These are phyloP conservation scores for Zapus hudsonius DNA, from an alignment of 2,113 vertebrate species.

Conservation along the genomic window DNA sequence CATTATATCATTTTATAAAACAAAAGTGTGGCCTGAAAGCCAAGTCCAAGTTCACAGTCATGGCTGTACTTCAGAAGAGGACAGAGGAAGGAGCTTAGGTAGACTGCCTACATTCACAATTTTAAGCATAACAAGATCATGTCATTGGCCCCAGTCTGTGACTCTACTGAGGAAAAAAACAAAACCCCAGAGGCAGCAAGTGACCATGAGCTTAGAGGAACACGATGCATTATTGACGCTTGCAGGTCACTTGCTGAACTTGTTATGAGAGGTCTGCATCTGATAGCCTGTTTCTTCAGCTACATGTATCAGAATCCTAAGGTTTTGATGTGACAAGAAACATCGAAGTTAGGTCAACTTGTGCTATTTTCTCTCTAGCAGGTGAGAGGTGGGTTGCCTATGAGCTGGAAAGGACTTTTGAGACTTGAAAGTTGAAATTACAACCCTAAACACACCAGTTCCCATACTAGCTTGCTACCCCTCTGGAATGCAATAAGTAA, in stretches of 20 bases:
- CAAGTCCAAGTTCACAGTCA: neutral
- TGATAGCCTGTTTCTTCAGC: neutral
- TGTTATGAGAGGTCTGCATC: neutral
- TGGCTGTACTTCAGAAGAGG: neutral
- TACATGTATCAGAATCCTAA: neutral
- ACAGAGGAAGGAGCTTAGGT: neutral
- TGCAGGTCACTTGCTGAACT: neutral
- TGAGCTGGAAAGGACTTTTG: neutral
- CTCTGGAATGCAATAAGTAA: neutral
- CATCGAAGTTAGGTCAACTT: neutral
- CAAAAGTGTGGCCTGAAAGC: neutral
- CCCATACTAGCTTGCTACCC: neutral
- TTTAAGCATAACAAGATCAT: neutral
- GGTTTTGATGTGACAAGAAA: neutral
- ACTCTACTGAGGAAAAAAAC: neutral
- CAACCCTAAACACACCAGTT: neutral
- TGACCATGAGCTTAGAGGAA: neutral
- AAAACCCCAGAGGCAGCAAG: neutral
- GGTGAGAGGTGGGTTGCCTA: neutral
- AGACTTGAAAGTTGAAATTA: neutral
- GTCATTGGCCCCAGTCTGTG: neutral
- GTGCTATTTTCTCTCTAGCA: neutral
- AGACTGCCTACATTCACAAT: neutral
- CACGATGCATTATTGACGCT: neutral
- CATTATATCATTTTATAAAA: neutral